Base-by-base conservation (phyloP, 2,113 vertebrate genomes). In the Amblyopsis rosae region DNA sequence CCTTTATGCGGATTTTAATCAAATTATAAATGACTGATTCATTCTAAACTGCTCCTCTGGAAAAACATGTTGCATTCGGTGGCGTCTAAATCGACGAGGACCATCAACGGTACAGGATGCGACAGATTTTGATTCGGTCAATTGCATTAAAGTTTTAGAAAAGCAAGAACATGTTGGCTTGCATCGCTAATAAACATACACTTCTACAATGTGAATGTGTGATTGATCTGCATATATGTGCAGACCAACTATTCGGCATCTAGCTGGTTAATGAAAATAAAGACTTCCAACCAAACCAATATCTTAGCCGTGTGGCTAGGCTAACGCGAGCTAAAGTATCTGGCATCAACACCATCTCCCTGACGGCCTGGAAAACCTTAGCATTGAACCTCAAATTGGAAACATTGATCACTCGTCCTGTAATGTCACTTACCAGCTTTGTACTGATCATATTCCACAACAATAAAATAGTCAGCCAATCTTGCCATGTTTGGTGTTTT, bases 401-500 rank as follows among this genome's bases (percentile, higher is more conserved):
- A 41, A 8, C 45, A 59, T 15, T 63, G 41, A 60, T 35, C 62
- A 48, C 47, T 67, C 70, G 49, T 56, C 26, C 15, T 51, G 16
- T 53, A 53, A 12, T 10, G 66, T 57, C 47, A 92, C 95, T 93
- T 92, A 97, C 96, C 95, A 80, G 95, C 89, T 93, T 98, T 97
- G 80, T 96, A 95, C 26, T 94, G 94, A 82, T 97, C 96, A 83
- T 96, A 96, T 91, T 96, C 96, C 84, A 98, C 96, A 80, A 98
- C 94, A 75, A 94, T 94, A 82, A 98, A 96, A 86, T 98, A 98
- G 88, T 98, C 96, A 49, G 95, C 96, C 91, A 98, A 90, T 91
- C 96, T 93, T 51, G 95, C 94, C 96, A 98, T 98, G 90, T 92
- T 93, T 93, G 87, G 82, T 88, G 75, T 70, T 86, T 91, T 89